Percentiles rank a stretch among this genome's conserved stretches.
Evolutionary conservation across 1,140 invertebrate genomes (phyloP).

Genomic region (Anastatus disparis): DNA sequence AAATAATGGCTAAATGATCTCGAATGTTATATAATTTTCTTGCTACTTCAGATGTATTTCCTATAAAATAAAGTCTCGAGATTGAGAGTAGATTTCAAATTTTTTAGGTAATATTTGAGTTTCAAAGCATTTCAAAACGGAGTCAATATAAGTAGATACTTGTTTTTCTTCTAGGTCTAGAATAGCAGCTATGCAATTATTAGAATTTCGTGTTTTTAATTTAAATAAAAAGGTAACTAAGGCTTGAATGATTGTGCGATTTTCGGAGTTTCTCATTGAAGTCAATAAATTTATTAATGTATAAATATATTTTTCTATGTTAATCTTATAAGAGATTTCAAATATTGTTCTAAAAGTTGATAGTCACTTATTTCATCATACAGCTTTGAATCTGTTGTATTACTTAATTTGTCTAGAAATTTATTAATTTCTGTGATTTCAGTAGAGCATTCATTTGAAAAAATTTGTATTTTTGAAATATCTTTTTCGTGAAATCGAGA

Average conservation of each 20-base stretch:
- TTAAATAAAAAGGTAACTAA: conserved; percentile 51
- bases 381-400: too few relatives aligned
- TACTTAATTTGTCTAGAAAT: too few relatives aligned
- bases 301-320: conserved; percentile 45
- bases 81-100: conserved; percentile 43
- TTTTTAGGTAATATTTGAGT: conserved; percentile 45
- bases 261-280: conserved; percentile 42
- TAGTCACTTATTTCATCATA: too few relatives aligned
- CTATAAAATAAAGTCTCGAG: conserved; percentile 42
- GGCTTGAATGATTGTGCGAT: conserved; percentile 40
- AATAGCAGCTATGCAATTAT: conserved; percentile 41
- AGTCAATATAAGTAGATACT: conserved; percentile 41
- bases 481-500: conserved; percentile 38
- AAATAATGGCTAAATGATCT: conserved; percentile 6
- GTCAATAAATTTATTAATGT: conserved; percentile 37
- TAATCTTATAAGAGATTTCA: conserved; percentile 44
- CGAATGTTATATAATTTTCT: conserved; percentile 8
- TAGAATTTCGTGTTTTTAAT: conserved; percentile 50
- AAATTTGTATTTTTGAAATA: conserved; percentile 13
- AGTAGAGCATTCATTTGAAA: conserved; percentile 24
- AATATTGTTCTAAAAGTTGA: conserved; percentile 47
- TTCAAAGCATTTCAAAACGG: conserved; percentile 48
- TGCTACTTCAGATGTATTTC: conserved; percentile 42
- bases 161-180: conserved; percentile 46
- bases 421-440: conserved; percentile 19